These are phyloP conservation scores for Ditylenchus weischeri DNA, from an alignment of 2,888 invertebrate genomes.

Conservation along the genomic window DNA sequence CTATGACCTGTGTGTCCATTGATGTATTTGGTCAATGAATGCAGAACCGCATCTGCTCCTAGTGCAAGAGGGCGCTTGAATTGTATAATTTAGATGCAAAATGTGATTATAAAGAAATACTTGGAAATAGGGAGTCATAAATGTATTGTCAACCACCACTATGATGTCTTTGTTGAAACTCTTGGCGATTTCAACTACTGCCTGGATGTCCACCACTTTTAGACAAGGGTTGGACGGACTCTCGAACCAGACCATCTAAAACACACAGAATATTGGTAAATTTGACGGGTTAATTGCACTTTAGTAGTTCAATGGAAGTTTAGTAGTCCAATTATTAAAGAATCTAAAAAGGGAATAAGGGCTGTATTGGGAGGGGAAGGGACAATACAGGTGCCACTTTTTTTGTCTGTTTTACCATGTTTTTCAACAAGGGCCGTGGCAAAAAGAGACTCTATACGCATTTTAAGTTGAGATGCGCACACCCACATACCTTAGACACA, in stretches of 20 bases:
- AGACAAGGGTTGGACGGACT: conserved; percentile 91
- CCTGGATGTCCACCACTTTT: conserved; percentile 81
- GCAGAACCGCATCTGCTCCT: conserved; percentile 84
- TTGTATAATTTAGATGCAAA: not conserved
- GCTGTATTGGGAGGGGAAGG: too few relatives aligned
- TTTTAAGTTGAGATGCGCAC: too few relatives aligned
- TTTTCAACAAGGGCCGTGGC: too few relatives aligned
- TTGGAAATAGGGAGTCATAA: conserved; percentile 62
- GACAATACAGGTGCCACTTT: too few relatives aligned
- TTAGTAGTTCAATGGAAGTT: too few relatives aligned
- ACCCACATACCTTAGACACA: too few relatives aligned
- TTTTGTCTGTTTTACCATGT: too few relatives aligned
- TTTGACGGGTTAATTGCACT: too few relatives aligned
- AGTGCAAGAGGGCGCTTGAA: conserved; percentile 77
- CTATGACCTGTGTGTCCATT: conserved; percentile 77
- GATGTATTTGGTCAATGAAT: conserved; percentile 94
- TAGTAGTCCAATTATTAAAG: too few relatives aligned
- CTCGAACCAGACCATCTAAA: conserved; percentile 79
- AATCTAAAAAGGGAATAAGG: too few relatives aligned
- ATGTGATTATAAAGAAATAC: conserved; percentile 19
- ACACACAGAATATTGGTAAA: not conserved
- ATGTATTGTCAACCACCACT: conserved; percentile 87
- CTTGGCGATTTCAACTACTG: conserved; percentile 63
- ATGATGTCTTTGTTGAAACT: conserved; percentile 60
- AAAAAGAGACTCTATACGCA: too few relatives aligned